Evolutionary conservation across 2,888 invertebrate genomes (phyloP).

Genomic region (Apoderus coryli): DNA sequence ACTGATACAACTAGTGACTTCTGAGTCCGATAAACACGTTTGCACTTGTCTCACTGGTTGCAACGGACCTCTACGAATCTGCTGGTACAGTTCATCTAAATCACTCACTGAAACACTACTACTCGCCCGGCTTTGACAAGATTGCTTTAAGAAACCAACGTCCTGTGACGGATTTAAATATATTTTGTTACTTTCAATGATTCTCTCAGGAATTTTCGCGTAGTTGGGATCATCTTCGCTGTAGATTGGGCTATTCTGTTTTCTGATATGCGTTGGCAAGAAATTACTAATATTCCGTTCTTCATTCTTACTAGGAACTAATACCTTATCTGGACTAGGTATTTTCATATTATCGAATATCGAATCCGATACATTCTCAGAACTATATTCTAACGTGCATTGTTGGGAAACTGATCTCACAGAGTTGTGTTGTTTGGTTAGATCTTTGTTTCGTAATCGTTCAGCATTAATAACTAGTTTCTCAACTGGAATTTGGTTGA

Average conservation of each 20-base stretch:
- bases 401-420: slow-evolving; percentile 56
- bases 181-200: slow-evolving; percentile 21
- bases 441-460: slow-evolving; percentile 23
- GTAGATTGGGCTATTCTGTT: slow-evolving; percentile 20
- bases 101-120: slow-evolving; percentile 42
- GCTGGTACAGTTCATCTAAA: slow-evolving; percentile 55
- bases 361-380: slow-evolving; percentile 35
- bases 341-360: slow-evolving; percentile 24
- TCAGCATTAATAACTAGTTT: slow-evolving; percentile 27
- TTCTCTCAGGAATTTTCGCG: slow-evolving; percentile 15
- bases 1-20: slow-evolving; percentile 17
- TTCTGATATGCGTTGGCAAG: slow-evolving; percentile 14
- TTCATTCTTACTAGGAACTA: slow-evolving; percentile 27
- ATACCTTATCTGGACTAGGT: slow-evolving; percentile 24
- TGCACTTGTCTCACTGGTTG: slow-evolving; percentile 15
- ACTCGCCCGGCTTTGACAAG: slow-evolving; percentile 42
- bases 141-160: slow-evolving; percentile 26
- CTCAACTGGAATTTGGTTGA: slow-evolving; percentile 25
- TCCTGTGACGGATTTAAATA: slow-evolving; percentile 37
- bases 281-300: slow-evolving; percentile 12
- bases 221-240: slow-evolving; percentile 15
- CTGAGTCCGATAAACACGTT: slow-evolving; percentile 28
- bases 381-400: slow-evolving; percentile 48
- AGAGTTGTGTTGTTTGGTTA: slow-evolving; percentile 24
- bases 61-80: slow-evolving; percentile 38